These are phyloP conservation scores for Troides aeacus DNA, from an alignment of 2,888 invertebrate species.

Conservation along the genomic window DNA sequence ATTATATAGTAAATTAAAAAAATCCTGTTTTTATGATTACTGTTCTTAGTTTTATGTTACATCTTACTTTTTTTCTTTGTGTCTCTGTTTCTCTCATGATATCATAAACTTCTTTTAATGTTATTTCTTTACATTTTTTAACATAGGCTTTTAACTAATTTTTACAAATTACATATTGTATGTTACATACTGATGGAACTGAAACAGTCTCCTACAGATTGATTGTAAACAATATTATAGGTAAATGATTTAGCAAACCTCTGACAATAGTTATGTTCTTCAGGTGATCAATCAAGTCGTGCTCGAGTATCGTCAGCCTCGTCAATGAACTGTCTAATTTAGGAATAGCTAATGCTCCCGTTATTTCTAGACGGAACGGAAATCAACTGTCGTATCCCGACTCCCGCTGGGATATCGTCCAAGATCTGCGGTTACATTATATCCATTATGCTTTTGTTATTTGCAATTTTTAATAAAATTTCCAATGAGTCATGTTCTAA, in stretches of 20 bases:
- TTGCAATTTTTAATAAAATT: neutral
- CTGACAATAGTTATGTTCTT: neutral
- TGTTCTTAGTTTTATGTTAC: too few relatives aligned
- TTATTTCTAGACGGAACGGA: conserved; percentile 51
- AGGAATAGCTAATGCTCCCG: conserved; percentile 31
- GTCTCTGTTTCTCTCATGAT: too few relatives aligned
- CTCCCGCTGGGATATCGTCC: conserved; percentile 68
- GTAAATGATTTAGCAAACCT: neutral
- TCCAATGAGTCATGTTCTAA: too few relatives aligned
- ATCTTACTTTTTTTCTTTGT: too few relatives aligned
- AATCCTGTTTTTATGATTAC: too few relatives aligned
- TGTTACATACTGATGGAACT: neutral
- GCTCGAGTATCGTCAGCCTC: conserved; percentile 18
- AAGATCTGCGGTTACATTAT: conserved; percentile 67
- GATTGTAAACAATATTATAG: neutral
- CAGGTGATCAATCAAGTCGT: conserved; percentile 21
- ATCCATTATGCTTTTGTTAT: conserved; percentile 52
- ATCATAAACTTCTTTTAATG: too few relatives aligned
- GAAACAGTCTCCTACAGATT: neutral
- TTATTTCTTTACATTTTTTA: too few relatives aligned
- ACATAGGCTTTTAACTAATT: too few relatives aligned
- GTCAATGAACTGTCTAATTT: conserved; percentile 31
- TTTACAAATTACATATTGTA: neutral
- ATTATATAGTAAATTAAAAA: too few relatives aligned
- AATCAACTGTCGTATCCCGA: conserved; percentile 74